Percentiles rank a stretch among this genome's conserved stretches.
phyloP scores from a whole-genome alignment of 2,888 invertebrate genomes.

The Acrobasis consociella region DNA sequence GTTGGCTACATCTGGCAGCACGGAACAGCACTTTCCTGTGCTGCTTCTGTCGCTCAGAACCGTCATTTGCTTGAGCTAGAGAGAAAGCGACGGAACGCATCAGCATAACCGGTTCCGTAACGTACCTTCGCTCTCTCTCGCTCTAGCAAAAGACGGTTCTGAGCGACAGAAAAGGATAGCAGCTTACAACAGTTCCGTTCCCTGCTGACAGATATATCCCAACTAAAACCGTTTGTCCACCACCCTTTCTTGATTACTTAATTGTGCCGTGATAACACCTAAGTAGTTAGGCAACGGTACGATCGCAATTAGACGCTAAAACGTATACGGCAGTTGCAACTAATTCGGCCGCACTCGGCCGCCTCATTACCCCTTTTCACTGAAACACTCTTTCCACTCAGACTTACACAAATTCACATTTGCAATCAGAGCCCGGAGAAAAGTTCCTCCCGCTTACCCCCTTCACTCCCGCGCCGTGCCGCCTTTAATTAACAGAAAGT shows the following conservation, averaged over 20 bases:
- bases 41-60: no score
- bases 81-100: no score
- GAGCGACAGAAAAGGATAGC: no score
- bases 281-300: conserved; percentile 22
- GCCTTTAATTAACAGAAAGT: conserved; percentile 95
- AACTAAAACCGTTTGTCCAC: no score
- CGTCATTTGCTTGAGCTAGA: no score
- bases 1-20: no score
- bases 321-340: conserved; percentile 65
- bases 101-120: no score
- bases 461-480: conserved; percentile 67
- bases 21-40: no score
- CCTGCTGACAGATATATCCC: no score
- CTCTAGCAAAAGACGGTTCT: no score
- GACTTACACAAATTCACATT: conserved; percentile 83
- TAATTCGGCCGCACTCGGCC: conserved; percentile 73
- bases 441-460: conserved; percentile 61
- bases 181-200: no score
- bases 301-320: conserved; percentile 39
- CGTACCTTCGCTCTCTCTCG: no score
- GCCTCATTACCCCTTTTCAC: conserved; percentile 81
- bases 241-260: neutral
- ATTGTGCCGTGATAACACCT: conserved; percentile 6
- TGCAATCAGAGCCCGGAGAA: conserved; percentile 82
- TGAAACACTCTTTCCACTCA: conserved; percentile 78